Evolutionary conservation across 2,797 vertebrate genomes (phyloP).

Genomic region (Rhyacichthys aspro): DNA sequence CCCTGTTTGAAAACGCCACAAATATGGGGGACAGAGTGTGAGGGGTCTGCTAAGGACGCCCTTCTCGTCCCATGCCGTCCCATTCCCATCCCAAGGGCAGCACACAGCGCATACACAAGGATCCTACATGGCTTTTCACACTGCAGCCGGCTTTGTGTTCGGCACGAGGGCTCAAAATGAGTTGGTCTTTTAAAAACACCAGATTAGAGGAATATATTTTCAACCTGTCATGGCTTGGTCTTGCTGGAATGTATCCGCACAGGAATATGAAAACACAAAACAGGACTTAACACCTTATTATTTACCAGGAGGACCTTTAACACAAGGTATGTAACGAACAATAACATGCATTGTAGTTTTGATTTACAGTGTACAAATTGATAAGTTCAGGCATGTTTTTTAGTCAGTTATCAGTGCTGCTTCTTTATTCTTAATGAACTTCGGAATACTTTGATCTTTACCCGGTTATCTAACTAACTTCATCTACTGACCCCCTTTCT

Average conservation of each 20-base stretch:
- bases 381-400: too few relatives aligned
- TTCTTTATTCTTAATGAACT: too few relatives aligned
- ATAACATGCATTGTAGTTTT: too few relatives aligned
- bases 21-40: constrained; percentile 23
- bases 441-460: too few relatives aligned
- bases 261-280: constrained; percentile 47
- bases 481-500: too few relatives aligned
- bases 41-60: constrained; percentile 56
- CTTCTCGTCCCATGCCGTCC: constrained; percentile 73
- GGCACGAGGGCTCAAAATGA: constrained; percentile 26
- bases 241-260: constrained; percentile 26
- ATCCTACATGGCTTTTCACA: constrained; percentile 18
- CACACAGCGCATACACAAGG: constrained; percentile 39
- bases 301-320: constrained; percentile 47
- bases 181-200: constrained; percentile 17
- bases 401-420: too few relatives aligned
- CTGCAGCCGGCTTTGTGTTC: constrained; percentile 33
- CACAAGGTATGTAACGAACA: constrained; percentile 3
- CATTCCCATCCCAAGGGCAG: constrained; percentile 56
- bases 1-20: constrained; percentile 63
- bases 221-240: constrained; percentile 7
- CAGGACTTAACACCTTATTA: constrained; percentile 27
- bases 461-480: too few relatives aligned
- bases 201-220: constrained; percentile 24
- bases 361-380: too few relatives aligned